Conservation (phyloP, 2,888 invertebrate genomes). For the Heteromurus nitidus region DNA sequence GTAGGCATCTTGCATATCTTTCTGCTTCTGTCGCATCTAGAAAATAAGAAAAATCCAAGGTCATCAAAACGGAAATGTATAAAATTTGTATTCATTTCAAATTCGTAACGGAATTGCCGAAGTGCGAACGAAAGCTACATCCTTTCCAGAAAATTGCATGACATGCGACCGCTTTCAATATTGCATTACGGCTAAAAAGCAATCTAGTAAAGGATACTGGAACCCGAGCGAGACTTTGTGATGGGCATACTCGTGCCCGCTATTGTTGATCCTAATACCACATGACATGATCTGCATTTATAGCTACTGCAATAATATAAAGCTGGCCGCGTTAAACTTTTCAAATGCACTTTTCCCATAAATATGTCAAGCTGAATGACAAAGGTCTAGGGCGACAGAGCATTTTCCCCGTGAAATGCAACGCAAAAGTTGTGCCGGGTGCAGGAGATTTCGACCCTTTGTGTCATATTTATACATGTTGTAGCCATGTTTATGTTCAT, state of each 20-base stretch:
- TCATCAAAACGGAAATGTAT: no score
- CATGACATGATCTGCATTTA: conserved; percentile 57
- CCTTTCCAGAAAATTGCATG: neutral
- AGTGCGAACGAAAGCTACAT: no score
- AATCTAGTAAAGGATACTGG: neutral
- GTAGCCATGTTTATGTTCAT: neutral
- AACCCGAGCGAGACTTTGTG: no score
- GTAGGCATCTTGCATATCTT: conserved; percentile 74
- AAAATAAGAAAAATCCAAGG: conserved; percentile 53
- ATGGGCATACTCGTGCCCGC: no score
- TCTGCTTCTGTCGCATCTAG: conserved; percentile 75
- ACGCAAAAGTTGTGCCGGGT: neutral
- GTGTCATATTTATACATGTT: neutral
- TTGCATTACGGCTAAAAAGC: neutral
- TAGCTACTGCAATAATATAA: conserved; percentile 23
- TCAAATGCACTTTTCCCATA: conserved; percentile 30
- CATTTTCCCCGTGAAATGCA: neutral
- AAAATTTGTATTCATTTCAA: neutral
- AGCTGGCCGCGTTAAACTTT: conserved; percentile 22
- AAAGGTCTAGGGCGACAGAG: conserved; percentile 49
- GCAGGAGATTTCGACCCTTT: neutral
- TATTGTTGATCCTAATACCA: conserved; percentile 7
- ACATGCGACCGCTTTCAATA: neutral
- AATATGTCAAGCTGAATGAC: conserved; percentile 49
- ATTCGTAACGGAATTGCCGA: conserved; percentile 1